phyloP scores from a whole-genome alignment of 2,888 invertebrate genomes.

The Nowickia ferox region DNA sequence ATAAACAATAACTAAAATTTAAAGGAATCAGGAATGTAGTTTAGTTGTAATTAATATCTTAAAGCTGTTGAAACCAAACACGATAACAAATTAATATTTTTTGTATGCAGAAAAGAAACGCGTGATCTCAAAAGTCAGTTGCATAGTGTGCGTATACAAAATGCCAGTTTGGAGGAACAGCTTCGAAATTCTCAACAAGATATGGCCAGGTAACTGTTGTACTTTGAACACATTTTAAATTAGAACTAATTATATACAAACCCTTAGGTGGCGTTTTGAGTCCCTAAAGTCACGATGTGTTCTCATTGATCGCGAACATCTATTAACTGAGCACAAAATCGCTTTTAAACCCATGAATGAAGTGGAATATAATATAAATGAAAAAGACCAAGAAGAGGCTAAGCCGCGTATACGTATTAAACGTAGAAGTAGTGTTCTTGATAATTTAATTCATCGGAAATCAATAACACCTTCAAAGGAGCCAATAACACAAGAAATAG shows the following conservation, averaged over 20 bases:
- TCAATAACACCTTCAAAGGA: slow-evolving; percentile 39
- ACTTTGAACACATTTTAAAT: not conserved
- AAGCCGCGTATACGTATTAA: slow-evolving; percentile 74
- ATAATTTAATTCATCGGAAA: slow-evolving; percentile 15
- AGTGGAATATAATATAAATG: slow-evolving; percentile 77
- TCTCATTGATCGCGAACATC: slow-evolving; percentile 80
- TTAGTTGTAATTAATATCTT: slow-evolving; percentile 30
- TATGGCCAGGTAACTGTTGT: slow-evolving; percentile 78
- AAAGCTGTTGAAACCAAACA: slow-evolving; percentile 27
- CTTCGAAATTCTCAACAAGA: slow-evolving; percentile 80
- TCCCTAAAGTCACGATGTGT: slow-evolving; percentile 81
- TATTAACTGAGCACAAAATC: slow-evolving; percentile 80
- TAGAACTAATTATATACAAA: not conserved
- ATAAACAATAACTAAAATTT: not conserved
- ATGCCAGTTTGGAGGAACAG: slow-evolving; percentile 80
- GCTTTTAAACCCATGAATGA: slow-evolving; percentile 77
- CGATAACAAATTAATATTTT: slow-evolving; percentile 59
- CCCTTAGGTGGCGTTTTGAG: slow-evolving; percentile 82
- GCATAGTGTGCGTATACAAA: slow-evolving; percentile 80
- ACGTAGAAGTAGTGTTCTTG: slow-evolving; percentile 55
- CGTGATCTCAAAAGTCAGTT: slow-evolving; percentile 80
- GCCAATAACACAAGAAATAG: not conserved
- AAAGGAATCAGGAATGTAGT: slow-evolving; percentile 8
- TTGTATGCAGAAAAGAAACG: slow-evolving; percentile 81
- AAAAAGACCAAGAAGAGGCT: slow-evolving; percentile 76